Evolutionary conservation across 2,113 vertebrate species (phyloP), one percentile per base, ranked within the genome.

Genomic region (Dasypus novemcinctus): DNA sequence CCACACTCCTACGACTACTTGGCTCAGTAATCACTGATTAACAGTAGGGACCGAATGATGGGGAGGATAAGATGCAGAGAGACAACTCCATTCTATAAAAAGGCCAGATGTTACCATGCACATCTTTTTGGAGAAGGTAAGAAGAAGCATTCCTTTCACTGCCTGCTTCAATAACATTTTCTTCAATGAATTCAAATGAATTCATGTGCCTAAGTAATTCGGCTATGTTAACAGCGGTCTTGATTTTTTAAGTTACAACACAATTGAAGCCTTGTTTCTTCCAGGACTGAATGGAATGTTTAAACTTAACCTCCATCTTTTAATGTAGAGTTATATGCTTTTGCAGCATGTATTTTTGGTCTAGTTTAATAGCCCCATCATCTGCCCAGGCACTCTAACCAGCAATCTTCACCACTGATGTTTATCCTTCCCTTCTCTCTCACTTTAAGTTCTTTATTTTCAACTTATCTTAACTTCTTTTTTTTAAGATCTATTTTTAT

Each of bases 361-460:
- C 57, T 88, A 21, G 14, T 33, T 57, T 29, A 79, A 74, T 49
- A 84, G 63, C 1, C 36, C 2, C 14, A 78, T 41, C 25, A 46
- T 31, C 43, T 46, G 41, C 38, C 38, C 1, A 31, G 66, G 79
- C 12, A 63, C 52, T 43, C 36, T 76, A 63, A 36, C 31, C 46
- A 88, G 78, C 92, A 68, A 66, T 1, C 27, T 29, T 78, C 41
- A 29, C 72, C 38, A 27, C 14, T 78, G 20, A 21, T 63, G 66
- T 66, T 63, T 49, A 64, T 23, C 43, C 71, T 69, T 79, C 25
- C 80, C 61, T 90, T 80, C 33, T 78, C 36, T 90, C 6, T 20
- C 31, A 84, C 15, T 92, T 93, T 96, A 52, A 74, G 81, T 74
- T 74, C 9, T 94, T 43, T 2, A 27, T 72, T 64, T 93, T 57